Evolutionary conservation across 2,797 vertebrate genomes (phyloP), one percentile per base, ranked within the genome.

Genomic region (Botia almorhae): DNA sequence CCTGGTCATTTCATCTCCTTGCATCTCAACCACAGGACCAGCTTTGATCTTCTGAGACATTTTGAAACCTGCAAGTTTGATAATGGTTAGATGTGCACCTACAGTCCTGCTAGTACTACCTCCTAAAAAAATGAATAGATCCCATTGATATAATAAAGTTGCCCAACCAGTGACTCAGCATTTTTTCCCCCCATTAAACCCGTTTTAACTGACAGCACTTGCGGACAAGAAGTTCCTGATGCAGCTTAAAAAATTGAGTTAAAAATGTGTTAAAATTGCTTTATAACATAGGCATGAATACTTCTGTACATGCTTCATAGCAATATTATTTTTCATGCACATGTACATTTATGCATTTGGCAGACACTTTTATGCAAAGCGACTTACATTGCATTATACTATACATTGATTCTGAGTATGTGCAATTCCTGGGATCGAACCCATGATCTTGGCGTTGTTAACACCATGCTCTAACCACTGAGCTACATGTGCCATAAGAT

Each of bases 1-100:
- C 0, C 96, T 91, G 0, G 98, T 99, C 98, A 99, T 99, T 89
- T 99, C 97, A 88, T 99, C 98, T 86, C 97, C 98, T 92, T 99
- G 95, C 97, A 99, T 97, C 94, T 99, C 98, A 84, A 99, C 98
- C 87, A 99, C 96, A 0, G 97, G 95, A 12, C 98, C 96, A 0
- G 96, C 95, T 86, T 68, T 90, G 87, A 98, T 98, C 95, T 98
- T 99, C 87, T 90, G 92, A 81, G 95, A 95, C 97, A 98, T 99
- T 86, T 91, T 94, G 67, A 81, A 79, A 87, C 77, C 78, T 80
- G 61, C 23, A 19, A 58, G 50, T 56, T 43, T 4, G 10, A 56
- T 16, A 17, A 56, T 3, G 0, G 48, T 48, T 72, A 65, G 63
- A 21, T 17, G 21, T 29, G 2, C 21, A 65, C 36, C 4, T 29